These are phyloP conservation scores for Acanthisitta chloris DNA, from an alignment of 2,113 vertebrate genomes.

Conservation along the genomic window DNA sequence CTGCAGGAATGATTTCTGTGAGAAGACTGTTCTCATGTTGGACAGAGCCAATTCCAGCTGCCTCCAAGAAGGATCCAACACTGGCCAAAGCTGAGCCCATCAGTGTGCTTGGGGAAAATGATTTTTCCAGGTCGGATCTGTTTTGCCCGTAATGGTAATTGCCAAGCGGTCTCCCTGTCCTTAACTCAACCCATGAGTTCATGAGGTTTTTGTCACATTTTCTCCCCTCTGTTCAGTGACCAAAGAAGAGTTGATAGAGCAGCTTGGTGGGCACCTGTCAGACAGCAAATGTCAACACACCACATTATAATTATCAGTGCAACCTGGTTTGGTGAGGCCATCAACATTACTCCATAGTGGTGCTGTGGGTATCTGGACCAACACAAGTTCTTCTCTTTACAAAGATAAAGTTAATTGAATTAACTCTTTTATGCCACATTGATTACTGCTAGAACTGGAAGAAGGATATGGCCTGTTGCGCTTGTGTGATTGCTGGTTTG, in stretches of 20 bases:
- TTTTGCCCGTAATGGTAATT: background rate
- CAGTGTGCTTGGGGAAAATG: background rate
- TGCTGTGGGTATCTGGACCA: background rate
- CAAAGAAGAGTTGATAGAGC: background rate
- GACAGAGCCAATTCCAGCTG: background rate
- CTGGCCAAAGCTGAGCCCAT: background rate
- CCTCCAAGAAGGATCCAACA: rapidly evolving
- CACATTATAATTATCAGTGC: background rate
- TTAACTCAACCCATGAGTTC: background rate
- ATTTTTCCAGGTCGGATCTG: background rate
- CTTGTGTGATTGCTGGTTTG: background rate
- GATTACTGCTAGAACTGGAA: background rate
- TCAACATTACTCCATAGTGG: background rate
- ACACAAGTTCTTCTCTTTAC: background rate
- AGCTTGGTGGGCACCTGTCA: background rate
- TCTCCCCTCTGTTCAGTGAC: background rate
- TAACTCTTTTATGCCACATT: background rate
- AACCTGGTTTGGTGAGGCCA: constrained; percentile 14
- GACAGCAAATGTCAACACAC: background rate
- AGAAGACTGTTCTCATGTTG: rapidly evolving
- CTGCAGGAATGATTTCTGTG: background rate
- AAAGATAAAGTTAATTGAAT: background rate
- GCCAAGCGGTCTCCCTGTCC: background rate
- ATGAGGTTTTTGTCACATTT: rapidly evolving
- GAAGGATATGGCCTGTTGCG: background rate